Evolutionary conservation across 2,113 vertebrate species (phyloP).

Genomic region (Prolemur simus): DNA sequence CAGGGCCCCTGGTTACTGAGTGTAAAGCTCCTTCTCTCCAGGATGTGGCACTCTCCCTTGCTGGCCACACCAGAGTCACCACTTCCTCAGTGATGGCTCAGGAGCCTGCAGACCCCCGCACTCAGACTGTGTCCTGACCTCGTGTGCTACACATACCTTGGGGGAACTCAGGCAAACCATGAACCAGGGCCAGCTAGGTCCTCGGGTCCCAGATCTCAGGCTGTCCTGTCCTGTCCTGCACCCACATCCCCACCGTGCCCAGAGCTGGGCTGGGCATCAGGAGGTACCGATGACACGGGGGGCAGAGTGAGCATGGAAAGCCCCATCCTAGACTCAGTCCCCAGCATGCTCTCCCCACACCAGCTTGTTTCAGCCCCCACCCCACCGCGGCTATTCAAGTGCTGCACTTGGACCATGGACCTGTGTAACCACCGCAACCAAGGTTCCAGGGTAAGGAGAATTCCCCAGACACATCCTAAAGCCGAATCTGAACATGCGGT

Average conservation of each 20-base stretch:
- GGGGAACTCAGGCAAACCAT: background rate
- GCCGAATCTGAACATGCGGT: background rate
- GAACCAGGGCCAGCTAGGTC: background rate
- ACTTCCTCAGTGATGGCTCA: background rate
- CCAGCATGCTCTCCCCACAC: no score
- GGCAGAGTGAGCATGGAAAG: background rate
- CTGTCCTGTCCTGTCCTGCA: background rate
- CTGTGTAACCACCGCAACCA: rapidly evolving
- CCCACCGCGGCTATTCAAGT: background rate
- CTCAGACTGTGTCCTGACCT: background rate
- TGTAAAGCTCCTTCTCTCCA: background rate
- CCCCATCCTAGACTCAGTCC: background rate
- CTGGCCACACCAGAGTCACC: background rate
- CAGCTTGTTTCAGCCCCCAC: background rate
- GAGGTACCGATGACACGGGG: background rate
- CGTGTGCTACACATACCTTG: rapidly evolving
- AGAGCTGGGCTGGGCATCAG: background rate
- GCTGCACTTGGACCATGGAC: background rate
- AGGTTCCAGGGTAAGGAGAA: background rate
- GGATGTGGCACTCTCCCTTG: background rate
- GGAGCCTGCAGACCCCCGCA: background rate
- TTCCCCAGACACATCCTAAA: background rate
- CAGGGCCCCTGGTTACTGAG: background rate
- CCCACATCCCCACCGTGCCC: background rate
- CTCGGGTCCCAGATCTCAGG: background rate